Percentiles rank a stretch among this genome's conserved stretches.
Evolutionary conservation across 2,797 vertebrate genomes (phyloP).

Genomic region (Euphonia xanthogaster): DNA sequence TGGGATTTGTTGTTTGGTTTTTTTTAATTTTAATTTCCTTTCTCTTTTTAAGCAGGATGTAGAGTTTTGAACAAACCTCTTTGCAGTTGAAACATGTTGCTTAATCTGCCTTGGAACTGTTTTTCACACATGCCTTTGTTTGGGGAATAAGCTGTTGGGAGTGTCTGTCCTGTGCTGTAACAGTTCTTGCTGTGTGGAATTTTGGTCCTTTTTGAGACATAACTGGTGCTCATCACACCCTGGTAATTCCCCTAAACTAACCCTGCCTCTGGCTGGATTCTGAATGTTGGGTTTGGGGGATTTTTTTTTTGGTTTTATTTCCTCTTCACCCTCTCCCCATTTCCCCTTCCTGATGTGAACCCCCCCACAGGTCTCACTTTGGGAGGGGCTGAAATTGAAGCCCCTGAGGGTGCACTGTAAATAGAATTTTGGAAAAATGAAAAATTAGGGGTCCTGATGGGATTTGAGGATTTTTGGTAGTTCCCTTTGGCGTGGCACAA

Average conservation of each 20-base stretch:
- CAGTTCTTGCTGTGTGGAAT: slow-evolving; percentile 30
- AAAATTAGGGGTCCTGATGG: neutral
- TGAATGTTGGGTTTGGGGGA: neutral
- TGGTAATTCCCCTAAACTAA: neutral
- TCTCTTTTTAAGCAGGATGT: neutral
- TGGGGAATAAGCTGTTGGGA: neutral
- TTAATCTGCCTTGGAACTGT: slow-evolving; percentile 64
- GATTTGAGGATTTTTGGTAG: neutral
- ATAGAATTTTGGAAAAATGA: neutral
- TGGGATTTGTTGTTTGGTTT: neutral
- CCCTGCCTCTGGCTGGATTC: neutral
- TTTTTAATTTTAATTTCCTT: neutral
- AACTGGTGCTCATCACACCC: slow-evolving; percentile 38
- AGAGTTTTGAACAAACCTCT: slow-evolving; percentile 21
- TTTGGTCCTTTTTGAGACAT: neutral
- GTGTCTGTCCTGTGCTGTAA: slow-evolving; percentile 43
- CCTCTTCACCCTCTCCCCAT: neutral
- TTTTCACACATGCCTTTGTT: slow-evolving; percentile 60
- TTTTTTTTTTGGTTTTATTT: neutral
- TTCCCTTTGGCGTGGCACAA: neutral
- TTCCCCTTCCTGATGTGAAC: neutral
- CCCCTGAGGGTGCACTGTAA: neutral
- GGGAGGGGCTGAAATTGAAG: neutral
- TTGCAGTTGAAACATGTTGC: slow-evolving; percentile 35
- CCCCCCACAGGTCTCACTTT: neutral